These are phyloP conservation scores for Onychorhynchus coronatus DNA, from an alignment of 2,113 vertebrate genomes.

Conservation along the genomic window DNA sequence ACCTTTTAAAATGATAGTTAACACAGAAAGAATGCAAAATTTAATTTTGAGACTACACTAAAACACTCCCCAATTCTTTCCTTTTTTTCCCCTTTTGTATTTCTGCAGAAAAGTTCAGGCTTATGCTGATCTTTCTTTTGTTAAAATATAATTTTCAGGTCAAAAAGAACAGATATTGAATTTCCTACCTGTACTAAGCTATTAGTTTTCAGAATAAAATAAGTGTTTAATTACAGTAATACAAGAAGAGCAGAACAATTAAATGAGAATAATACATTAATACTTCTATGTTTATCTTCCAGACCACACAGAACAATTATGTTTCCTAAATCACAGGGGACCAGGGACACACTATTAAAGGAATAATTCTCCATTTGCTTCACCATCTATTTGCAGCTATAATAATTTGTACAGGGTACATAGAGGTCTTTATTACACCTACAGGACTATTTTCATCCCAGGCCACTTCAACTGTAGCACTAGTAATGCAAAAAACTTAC, in stretches of 20 bases:
- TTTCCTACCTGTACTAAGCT: background rate
- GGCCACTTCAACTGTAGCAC: background rate
- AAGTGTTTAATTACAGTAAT: conserved; percentile 2
- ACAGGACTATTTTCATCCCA: background rate
- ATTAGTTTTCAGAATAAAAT: background rate
- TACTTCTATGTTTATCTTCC: background rate
- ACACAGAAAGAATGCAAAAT: background rate
- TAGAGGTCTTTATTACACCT: conserved; percentile 24
- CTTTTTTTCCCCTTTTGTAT: background rate
- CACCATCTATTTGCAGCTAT: background rate
- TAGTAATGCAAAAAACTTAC: background rate
- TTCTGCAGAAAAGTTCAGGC: background rate
- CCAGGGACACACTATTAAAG: conserved; percentile 29
- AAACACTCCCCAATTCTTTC: background rate
- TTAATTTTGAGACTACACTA: background rate
- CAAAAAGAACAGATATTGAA: background rate
- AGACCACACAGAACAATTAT: conserved; percentile 22
- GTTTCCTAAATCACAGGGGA: conserved; percentile 15
- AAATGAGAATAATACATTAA: conserved; percentile 16
- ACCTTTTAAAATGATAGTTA: background rate
- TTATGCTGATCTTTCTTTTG: background rate
- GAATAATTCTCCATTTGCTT: conserved; percentile 12
- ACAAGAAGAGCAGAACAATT: conserved; percentile 18
- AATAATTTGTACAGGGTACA: background rate
- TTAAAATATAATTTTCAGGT: background rate